Conservation (phyloP, 2,888 invertebrate species). For the Carcina quercana region DNA sequence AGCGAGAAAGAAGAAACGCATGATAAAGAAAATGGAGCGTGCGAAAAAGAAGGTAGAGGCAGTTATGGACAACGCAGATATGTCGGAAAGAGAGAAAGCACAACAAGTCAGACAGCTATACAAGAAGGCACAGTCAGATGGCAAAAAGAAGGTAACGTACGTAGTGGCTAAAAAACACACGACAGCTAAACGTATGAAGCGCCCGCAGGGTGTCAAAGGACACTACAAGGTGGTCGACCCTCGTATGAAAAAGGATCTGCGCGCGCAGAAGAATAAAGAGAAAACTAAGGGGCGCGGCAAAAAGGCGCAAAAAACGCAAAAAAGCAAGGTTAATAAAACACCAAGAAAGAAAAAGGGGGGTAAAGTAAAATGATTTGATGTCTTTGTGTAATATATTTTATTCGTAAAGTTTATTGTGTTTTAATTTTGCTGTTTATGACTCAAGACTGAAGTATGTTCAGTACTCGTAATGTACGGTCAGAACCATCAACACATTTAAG, state of each 20-base stretch:
- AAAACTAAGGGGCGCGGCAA: constrained; percentile 71
- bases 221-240: constrained; percentile 96
- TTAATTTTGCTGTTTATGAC: too few relatives aligned
- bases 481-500: too few relatives aligned
- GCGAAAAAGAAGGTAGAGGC: constrained; percentile 97
- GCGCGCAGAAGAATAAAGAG: constrained; percentile 78
- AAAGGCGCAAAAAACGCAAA: constrained; percentile 30
- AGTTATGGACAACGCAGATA: constrained; percentile 92
- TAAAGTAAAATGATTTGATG: constrained; percentile 44
- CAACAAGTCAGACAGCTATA: constrained; percentile 94
- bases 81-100: constrained; percentile 94
- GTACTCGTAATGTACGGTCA: too few relatives aligned
- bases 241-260: constrained; percentile 95
- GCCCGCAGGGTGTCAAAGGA: constrained; percentile 93
- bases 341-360: constrained; percentile 42
- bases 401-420: too few relatives aligned
- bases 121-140: constrained; percentile 88
- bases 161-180: constrained; percentile 94
- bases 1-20: constrained; percentile 96
- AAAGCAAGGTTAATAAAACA: constrained; percentile 13
- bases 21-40: constrained; percentile 88
- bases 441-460: too few relatives aligned
- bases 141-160: constrained; percentile 93
- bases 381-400: too few relatives aligned
- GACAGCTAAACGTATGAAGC: constrained; percentile 81